A percentile compares a stretch with the other conserved stretches of the same genome.
Evolutionary conservation across 2,888 invertebrate species (phyloP).

Genomic region (Macaria notata): DNA sequence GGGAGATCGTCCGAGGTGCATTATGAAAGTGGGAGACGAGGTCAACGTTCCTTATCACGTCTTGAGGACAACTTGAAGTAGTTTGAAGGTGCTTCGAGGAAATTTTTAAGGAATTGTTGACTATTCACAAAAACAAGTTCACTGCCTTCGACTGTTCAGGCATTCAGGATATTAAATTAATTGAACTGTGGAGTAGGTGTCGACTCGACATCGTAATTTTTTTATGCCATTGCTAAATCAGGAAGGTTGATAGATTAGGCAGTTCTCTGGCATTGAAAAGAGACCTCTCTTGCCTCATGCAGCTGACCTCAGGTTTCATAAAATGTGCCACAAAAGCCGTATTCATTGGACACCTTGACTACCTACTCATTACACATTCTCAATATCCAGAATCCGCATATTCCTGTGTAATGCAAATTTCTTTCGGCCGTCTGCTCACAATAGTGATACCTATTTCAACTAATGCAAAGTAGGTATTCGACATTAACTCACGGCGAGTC

Average conservation of each 20-base stretch:
- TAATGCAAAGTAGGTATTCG: conserved; percentile 68
- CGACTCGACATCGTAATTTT: too few relatives aligned
- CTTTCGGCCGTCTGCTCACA: conserved; percentile 34
- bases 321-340: conserved; percentile 6
- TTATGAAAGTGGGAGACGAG: conserved; percentile 5
- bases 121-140: not conserved
- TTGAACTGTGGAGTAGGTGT: too few relatives aligned
- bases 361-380: conserved; percentile 13
- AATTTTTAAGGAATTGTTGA: not conserved
- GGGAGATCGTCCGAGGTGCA: not conserved
- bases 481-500: conserved; percentile 61
- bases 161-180: too few relatives aligned
- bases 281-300: not conserved
- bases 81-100: not conserved
- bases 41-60: conserved; percentile 18
- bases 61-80: conserved; percentile 3
- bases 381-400: conserved; percentile 29
- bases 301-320: not conserved
- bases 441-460: conserved; percentile 49
- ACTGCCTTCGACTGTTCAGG: not conserved
- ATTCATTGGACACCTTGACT: conserved; percentile 24
- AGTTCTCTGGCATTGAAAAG: conserved; percentile 7
- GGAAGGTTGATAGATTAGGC: not conserved
- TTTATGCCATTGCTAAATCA: too few relatives aligned
- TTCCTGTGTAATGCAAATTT: conserved; percentile 35